A percentile compares a stretch with the other conserved stretches of the same genome.
These are phyloP conservation scores for Nothocercus nigrocapillus DNA, from an alignment of 2,113 vertebrate species.

Conservation along the genomic window DNA sequence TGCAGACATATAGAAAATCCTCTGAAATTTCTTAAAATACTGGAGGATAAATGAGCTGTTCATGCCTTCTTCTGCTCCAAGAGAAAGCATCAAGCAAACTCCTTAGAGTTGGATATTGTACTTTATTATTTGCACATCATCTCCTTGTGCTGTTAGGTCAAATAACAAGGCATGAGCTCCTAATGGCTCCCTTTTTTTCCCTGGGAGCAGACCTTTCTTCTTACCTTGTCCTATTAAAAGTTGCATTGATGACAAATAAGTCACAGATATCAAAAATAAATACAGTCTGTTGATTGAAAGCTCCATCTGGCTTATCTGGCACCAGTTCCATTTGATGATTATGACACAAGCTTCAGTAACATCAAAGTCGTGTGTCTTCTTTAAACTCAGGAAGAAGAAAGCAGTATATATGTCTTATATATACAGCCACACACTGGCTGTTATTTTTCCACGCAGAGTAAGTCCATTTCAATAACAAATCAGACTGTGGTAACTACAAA, in stretches of 20 bases:
- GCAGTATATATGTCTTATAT: neutral
- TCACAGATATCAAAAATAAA: slow-evolving; percentile 42
- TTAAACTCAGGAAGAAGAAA: neutral
- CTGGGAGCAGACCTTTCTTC: neutral
- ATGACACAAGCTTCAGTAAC: slow-evolving; percentile 7
- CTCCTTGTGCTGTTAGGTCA: neutral
- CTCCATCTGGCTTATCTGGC: slow-evolving; percentile 55
- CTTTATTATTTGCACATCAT: neutral
- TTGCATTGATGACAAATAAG: slow-evolving; percentile 27
- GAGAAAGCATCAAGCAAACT: neutral
- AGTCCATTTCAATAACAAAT: neutral
- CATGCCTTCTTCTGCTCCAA: neutral
- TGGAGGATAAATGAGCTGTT: neutral
- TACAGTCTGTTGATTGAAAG: slow-evolving; percentile 35
- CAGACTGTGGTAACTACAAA: neutral
- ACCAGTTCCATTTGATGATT: neutral
- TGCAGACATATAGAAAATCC: neutral
- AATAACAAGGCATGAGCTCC: neutral
- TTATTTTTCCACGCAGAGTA: neutral
- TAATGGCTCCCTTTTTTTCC: neutral
- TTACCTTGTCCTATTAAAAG: slow-evolving; percentile 17
- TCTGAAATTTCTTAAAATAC: neutral
- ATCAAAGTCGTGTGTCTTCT: slow-evolving; percentile 8
- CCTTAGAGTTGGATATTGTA: neutral
- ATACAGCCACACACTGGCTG: neutral